These are phyloP conservation scores for Ditylenchus dipsaci DNA, from an alignment of 1,140 invertebrate species.

Conservation along the genomic window DNA sequence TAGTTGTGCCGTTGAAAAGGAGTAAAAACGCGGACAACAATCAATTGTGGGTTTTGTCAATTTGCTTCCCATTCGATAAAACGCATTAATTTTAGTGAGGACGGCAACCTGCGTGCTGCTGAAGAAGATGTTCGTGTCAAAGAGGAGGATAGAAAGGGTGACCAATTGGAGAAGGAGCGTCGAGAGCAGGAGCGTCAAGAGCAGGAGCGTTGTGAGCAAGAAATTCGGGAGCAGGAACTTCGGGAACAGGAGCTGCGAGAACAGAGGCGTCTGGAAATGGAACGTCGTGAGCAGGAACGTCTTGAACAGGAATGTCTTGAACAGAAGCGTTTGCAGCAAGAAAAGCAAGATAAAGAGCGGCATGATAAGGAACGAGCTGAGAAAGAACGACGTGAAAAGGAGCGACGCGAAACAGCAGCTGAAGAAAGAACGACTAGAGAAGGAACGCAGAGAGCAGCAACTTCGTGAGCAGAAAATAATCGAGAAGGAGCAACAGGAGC, in stretches of 20 bases:
- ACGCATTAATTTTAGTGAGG: no score
- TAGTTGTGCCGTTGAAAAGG: neutral
- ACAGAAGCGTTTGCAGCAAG: neutral
- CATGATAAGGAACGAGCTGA: neutral
- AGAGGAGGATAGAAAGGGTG: neutral
- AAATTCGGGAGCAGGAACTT: constrained; percentile 10
- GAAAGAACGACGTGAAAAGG: constrained; percentile 8
- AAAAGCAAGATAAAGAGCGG: neutral
- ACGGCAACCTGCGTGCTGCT: no score
- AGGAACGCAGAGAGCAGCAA: constrained; percentile 7
- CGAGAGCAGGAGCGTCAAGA: neutral
- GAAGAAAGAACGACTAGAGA: constrained; percentile 13
- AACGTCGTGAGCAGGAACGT: constrained; percentile 1
- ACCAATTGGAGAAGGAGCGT: neutral
- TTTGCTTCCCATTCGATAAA: no score
- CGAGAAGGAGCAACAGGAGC: neutral
- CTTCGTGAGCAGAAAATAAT: neutral
- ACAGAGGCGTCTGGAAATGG: constrained; percentile 4
- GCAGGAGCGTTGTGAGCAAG: constrained; percentile 3
- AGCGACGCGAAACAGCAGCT: constrained; percentile 4
- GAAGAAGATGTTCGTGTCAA: neutral
- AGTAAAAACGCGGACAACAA: neutral
- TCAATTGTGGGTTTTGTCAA: neutral
- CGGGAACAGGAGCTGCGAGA: constrained; percentile 21
- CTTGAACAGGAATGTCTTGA: neutral